These are phyloP conservation scores for Drosophila sproati DNA, from an alignment of 1,140 invertebrate species.

Conservation along the genomic window DNA sequence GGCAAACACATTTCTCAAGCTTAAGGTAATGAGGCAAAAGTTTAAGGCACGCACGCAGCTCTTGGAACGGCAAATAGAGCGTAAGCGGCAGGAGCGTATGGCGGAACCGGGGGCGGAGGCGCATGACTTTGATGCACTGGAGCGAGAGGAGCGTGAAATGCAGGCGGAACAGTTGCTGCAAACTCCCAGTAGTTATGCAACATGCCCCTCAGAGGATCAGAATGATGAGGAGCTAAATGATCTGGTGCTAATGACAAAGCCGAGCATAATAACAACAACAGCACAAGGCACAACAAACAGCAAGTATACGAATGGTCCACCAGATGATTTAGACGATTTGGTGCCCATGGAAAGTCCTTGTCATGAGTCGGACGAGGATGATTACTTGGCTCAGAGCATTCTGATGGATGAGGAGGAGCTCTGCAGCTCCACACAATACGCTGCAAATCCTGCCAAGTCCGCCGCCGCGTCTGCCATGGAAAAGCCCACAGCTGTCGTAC, in stretches of 20 bases:
- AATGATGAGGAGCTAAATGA: constrained; percentile 7
- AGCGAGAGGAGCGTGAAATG: constrained; percentile 59
- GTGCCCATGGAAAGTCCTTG: constrained; percentile 25
- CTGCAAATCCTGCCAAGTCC: constrained; percentile 5
- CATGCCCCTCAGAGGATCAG: neutral
- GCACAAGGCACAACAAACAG: neutral
- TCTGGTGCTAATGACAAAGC: constrained; percentile 1
- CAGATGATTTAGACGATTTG: constrained; percentile 57
- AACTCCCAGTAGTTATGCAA: constrained; percentile 15
- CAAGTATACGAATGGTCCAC: constrained; percentile 43
- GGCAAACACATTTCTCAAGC: constrained; percentile 69
- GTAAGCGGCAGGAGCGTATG: constrained; percentile 29
- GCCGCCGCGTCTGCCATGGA: neutral
- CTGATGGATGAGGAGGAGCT: constrained; percentile 58
- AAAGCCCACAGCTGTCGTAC: neutral
- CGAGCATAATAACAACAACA: neutral
- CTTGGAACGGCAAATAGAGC: constrained; percentile 60
- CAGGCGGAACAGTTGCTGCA: constrained; percentile 30
- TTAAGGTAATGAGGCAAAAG: constrained; percentile 78
- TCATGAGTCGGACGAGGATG: constrained; percentile 38
- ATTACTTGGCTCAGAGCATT: constrained; percentile 63
- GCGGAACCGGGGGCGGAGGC: constrained; percentile 25
- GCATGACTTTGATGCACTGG: constrained; percentile 44
- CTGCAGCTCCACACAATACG: constrained; percentile 30
- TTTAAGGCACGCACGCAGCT: constrained; percentile 76